Percentiles rank a stretch among this genome's conserved stretches.
Conservation (phyloP, 23 tunicate species). For the Aplidium turbinatum region DNA sequence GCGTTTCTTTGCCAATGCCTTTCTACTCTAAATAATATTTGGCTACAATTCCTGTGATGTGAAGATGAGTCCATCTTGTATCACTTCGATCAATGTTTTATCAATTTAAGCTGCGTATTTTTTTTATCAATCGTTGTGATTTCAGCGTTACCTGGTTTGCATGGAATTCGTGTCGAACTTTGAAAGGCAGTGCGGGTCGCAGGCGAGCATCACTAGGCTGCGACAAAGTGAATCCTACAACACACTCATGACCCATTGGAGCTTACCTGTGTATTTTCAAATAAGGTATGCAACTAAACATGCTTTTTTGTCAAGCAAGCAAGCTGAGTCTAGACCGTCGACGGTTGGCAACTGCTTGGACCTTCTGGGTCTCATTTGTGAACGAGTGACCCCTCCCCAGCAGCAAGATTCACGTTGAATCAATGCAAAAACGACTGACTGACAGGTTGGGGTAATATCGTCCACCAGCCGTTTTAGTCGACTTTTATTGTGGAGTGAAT, state of each 20-base stretch:
- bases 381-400: too few species aligned
- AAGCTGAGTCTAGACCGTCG: too few species aligned
- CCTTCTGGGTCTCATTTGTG: too few species aligned
- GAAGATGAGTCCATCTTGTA: neutral
- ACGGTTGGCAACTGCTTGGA: too few species aligned
- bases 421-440: too few species aligned
- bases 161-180: conserved; percentile 69
- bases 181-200: conserved; percentile 93
- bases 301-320: too few species aligned
- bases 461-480: too few species aligned
- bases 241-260: conserved; percentile 72
- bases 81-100: neutral
- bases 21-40: neutral
- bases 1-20: neutral
- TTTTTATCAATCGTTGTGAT: neutral
- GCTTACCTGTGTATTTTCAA: conserved; percentile 93
- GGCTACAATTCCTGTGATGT: neutral
- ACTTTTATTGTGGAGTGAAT: too few species aligned
- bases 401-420: neutral
- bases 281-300: conserved; percentile 49
- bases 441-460: too few species aligned
- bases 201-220: conserved; percentile 71
- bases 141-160: conserved; percentile 61
- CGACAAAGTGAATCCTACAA: conserved; percentile 74
- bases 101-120: neutral